Evolutionary conservation across 2,797 vertebrate species (phyloP), one percentile per base, ranked within the genome.

Genomic region (Diceros bicornis): DNA sequence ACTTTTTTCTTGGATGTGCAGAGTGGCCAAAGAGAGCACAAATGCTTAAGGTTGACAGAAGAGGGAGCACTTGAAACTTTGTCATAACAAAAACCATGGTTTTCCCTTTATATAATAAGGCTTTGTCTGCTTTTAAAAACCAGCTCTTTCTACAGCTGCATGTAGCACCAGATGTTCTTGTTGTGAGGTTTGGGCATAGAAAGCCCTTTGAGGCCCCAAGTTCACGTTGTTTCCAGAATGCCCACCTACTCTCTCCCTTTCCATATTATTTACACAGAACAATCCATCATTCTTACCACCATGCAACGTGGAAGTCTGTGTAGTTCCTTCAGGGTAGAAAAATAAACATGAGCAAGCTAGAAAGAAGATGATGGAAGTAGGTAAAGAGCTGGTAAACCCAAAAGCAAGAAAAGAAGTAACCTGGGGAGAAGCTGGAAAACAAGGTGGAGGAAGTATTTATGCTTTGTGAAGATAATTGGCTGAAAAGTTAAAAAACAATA

Each of bases 131-230:
- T 81, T 89, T 89, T 47, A 1, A 6, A 23, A 95, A 32, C 0
- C 44, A 52, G n/a, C 21, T 34, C 68, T 71, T 59, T 94, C 64
- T 20, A 55, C 96, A 96, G 97, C 93, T 94, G 96, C 27, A 1
- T 1, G 0, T 7, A 68, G 23, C 27, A 69, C 83, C 94, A 96
- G 96, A 89, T 97, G 94, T 94, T 89, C 83, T 85, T 10, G 4
- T 55, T 79, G 91, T 83, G 91, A 75, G 78, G 50, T 82, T 91
- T 29, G 66, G 77, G 32, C 69, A 57, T 7, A 71, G 79, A 95
- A 82, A 77, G 23, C 61, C 37, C 91, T 85, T 18, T 10, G 27
- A n/a, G 75, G 20, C 25, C n/a, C 75, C 25, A 34, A 13, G 66
- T 11, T 55, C 44, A 13, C 6, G 18, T 20, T 41, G 77, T 71